Evolutionary conservation across 92 coral and sea anemone genomes (phyloP), one percentile per base, ranked within the genome.

Genomic region (Palythoa caribaeorum): DNA sequence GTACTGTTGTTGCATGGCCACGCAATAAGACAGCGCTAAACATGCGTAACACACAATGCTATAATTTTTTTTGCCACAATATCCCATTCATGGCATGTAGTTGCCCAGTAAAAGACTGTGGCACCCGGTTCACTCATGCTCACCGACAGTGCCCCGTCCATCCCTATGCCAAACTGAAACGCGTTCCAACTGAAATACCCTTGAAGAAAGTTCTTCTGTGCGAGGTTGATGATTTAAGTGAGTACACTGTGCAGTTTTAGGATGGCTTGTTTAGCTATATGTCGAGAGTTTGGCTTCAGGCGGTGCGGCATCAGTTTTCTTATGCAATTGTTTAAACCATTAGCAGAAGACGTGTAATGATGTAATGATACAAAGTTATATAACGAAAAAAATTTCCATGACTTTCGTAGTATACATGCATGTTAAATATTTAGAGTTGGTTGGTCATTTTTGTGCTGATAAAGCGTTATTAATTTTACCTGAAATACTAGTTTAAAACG

Each of bases 61-160:
- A 72, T n/a, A 51, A 13, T 38, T 44, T 11, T 14, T n/a, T 72
- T 3, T 8, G 28, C 28, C 28, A 28, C 28, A 28, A 28, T 28
- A 28, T 28, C 28, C 37, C 15, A 35, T 36, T 71, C 17, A 38
- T 38, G 36, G 9, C 17, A 71, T 35, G 19, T 59, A 59, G 10
- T 21, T 90, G 93, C 51, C 84, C 93, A 38, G 87, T 86, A 16
- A 77, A 79, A 53, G 90, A 88, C 35, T 90, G 93, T 15, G 87
- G 88, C 9, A 85, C 93, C 2, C 87, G 93, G 72, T 90, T 90
- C 44, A 90, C 93, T 1, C 93, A 90, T 78, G 93, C 93, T 52
- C 88, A 90, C 59, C 90, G 93, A 51, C 93, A 90, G 71, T 90
- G 93, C 57, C 87, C 93, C n/a, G 85, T 88, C 28, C 93, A 90